These are phyloP conservation scores for Exocentrus adspersus DNA, from an alignment of 2,888 invertebrate species.

Conservation along the genomic window DNA sequence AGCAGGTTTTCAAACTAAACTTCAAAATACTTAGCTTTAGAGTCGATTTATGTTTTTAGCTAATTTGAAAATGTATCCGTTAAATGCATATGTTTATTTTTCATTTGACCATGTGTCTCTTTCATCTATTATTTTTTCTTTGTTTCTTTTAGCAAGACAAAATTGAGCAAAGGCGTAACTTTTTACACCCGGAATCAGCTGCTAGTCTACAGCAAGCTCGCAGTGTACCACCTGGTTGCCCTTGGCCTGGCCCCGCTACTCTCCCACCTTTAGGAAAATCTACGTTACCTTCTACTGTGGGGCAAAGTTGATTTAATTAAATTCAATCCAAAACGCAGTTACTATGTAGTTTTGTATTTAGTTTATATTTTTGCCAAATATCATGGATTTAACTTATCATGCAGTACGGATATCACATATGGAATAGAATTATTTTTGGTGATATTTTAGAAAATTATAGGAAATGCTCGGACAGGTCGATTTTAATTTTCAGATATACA, in stretches of 20 bases:
- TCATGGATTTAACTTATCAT: conserved; percentile 48
- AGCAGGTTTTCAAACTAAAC: too few species aligned
- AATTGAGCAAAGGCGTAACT: conserved; percentile 84
- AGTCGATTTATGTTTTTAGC: too few species aligned
- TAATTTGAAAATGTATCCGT: too few species aligned
- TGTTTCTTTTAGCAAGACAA: conserved; percentile 82
- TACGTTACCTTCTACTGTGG: conserved; percentile 44
- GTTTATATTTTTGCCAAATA: conserved; percentile 50
- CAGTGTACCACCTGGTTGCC: conserved; percentile 72
- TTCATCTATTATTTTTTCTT: neutral
- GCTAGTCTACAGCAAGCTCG: conserved; percentile 67
- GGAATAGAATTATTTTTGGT: too few species aligned
- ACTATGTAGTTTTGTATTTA: conserved; percentile 47
- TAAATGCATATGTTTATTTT: too few species aligned
- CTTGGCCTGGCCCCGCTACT: conserved; percentile 84
- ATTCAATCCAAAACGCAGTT: conserved; percentile 39
- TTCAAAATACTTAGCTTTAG: too few species aligned
- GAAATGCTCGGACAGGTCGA: too few species aligned
- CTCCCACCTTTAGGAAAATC: conserved; percentile 66
- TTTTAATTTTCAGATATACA: too few species aligned
- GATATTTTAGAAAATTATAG: too few species aligned
- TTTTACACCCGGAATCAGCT: conserved; percentile 88
- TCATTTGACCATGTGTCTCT: too few species aligned
- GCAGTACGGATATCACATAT: too few species aligned
- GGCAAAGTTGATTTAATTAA: conserved; percentile 59